phyloP scores from a whole-genome alignment of 1,140 invertebrate species.

The Drosophila lacteicornis region DNA sequence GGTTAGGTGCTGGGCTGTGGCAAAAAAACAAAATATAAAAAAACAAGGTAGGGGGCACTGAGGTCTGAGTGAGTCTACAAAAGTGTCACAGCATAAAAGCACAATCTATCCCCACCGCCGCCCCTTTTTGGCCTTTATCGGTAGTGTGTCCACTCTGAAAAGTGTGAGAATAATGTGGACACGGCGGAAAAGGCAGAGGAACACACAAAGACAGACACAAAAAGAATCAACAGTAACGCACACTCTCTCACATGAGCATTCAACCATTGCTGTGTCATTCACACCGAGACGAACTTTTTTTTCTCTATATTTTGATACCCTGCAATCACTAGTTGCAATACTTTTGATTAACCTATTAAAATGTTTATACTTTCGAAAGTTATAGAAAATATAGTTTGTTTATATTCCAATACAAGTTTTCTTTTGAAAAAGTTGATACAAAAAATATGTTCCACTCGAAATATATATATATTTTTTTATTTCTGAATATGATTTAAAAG shows the following conservation, averaged over 20 bases:
- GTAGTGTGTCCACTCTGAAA: conserved; percentile 51
- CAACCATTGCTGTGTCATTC: conserved; percentile 67
- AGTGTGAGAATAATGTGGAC: conserved; percentile 77
- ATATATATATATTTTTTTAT: no score
- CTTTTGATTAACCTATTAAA: background rate
- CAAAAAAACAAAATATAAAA: conserved; percentile 1
- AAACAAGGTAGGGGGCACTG: conserved; percentile 1
- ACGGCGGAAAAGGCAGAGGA: conserved; percentile 40
- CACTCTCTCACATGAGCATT: conserved; percentile 24
- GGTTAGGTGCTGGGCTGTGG: conserved; percentile 27
- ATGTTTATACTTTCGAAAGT: no score
- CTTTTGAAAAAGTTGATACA: no score
- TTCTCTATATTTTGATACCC: conserved; percentile 1
- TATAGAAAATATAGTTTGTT: no score
- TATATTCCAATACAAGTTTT: no score
- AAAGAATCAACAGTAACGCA: conserved; percentile 19
- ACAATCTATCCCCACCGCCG: conserved; percentile 50
- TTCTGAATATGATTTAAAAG: no score
- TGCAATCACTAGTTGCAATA: background rate
- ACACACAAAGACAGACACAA: conserved; percentile 34
- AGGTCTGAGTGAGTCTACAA: conserved; percentile 46
- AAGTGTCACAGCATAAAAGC: conserved; percentile 80
- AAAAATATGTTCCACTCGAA: no score
- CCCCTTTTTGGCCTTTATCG: conserved; percentile 8
- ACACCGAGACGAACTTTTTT: conserved; percentile 56